Evolutionary conservation across 2,797 vertebrate species (phyloP), one percentile per base, ranked within the genome.

Genomic region (Danio tinwini): DNA sequence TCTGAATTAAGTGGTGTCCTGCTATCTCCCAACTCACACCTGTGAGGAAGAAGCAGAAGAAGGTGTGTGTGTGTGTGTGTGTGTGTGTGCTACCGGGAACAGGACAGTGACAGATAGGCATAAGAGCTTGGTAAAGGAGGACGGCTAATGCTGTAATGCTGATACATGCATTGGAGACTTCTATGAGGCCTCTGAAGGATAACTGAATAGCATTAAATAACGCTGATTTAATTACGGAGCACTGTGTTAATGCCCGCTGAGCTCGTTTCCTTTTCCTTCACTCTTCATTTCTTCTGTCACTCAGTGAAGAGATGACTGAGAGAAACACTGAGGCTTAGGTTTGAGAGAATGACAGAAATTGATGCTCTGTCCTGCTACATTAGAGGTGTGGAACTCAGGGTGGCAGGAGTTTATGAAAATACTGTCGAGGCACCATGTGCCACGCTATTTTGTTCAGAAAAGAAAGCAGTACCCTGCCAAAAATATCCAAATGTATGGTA

Each of bases 141-240:
- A 80, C 3, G 52, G 52, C 2, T 49, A 71, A 52, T 16, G 62
- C 74, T 71, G 37, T 75, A 78, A 68, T 13, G 7, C 71, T 74
- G 69, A 62, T 77, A 70, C 47, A 63, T 42, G 55, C 56, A 29
- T 29, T 67, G 37, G 3, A 21, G 39, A 56, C 64, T 67, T 79
- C 71, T 73, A 49, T 5, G 65, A 47, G 45, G 5, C 55, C 17
- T 76, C 61, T 76, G 70, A 76, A 58, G 72, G 67, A 76, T 85
- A 73, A 81, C 58, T 83, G 65, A 73, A 79, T 44, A 50, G 74
- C 69, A 63, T 81, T 69, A 81, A 85, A 74, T 65, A 78, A 61
- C 50, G 16, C 14, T 69, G 49, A 78, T 77, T 77, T 69, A 74
- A 74, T 78, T 71, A 83, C 45, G 44, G 39, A 21, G 49, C 55